Base-by-base conservation (phyloP, 2,113 vertebrate species). In the Sinosuthora webbiana region DNA sequence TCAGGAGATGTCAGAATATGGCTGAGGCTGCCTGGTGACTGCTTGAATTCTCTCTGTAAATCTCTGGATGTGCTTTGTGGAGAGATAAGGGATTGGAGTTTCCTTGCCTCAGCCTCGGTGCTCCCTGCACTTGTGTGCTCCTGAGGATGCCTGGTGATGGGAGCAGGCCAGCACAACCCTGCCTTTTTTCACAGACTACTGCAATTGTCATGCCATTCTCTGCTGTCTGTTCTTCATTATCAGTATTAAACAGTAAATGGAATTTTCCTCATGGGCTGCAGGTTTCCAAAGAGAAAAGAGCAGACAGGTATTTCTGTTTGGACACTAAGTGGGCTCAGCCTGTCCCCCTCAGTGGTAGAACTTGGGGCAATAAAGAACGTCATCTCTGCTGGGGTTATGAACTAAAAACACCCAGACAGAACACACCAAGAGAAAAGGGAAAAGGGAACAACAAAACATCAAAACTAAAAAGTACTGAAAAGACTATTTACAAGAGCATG, bases 291-390 rank as follows among this genome's bases (percentile, higher is more conserved):
- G 6, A 35, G 24, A 57, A 31, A 7, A 30, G 19, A 89, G 30
- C 37, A 81, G 35, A 7, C 4, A 19, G 33, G 5, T 79, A 1
- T 20, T 75, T 19, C 22, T 73, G 22, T 28, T 11, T 9, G 80
- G 25, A 8, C 15, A 6, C 11, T 4, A 18, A 8, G 19, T 20
- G 30, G 17, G 23, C 13, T 86, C 55, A n/a, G 27, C n/a, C 19
- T 31, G 0, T 33, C 13, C 3, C 74, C 4, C 37, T 56, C 6
- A 2, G 3, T 55, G 16, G 10, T 13, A 6, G 12, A 20, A 19
- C 35, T 30, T 24, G 13, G 12, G 8, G 50, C 37, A 37, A 0
- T 30, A 12, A n/a, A 47, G 60, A 55, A 3, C 15, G 14, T 69
- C 42, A 71, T 2, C 23, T 57, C 45, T 63, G 22, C 4, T 37